Base-by-base conservation (phyloP, 2,113 vertebrate species). In the Seriola quinqueradiata region DNA sequence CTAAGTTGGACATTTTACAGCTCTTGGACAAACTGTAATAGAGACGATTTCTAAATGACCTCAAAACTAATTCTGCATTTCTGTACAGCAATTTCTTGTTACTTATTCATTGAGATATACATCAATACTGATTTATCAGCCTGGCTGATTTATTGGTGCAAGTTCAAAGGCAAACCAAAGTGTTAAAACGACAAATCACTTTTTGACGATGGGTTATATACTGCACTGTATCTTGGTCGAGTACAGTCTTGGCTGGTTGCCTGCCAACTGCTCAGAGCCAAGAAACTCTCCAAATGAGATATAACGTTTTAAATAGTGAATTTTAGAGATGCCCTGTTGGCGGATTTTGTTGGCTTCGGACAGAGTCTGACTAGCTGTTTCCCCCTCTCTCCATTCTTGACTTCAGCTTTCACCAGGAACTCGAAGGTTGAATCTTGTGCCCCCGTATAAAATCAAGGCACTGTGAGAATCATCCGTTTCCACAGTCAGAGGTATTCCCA, bases 401-500 rank as follows among this genome's bases (percentile, higher is more conserved):
- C 40, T 59, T 65, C 4, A 73, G 14, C 55, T 28, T 52, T 46
- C 23, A 13, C 16, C 48, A 77, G 54, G 13, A n/a, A 64, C 48
- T 73, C 5, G 1, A 4, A 36, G 32, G n/a, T 60, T 11, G 61
- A 68, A 42, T 71, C 14, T 59, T 54, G n/a, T 21, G 77, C 13
- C 9, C 7, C 3, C 1, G 4, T 59, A 23, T 74, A n/a, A 48
- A 72, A 67, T 36, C 66, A 65, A 21, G 75, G 57, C 25, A 42
- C 21, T 42, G 50, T 34, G 42, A 50, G 19, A 58, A 60, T 48
- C 44, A 32, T 54, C 50, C 25, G 63, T 67, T 77, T 69, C 68
- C 64, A 82, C 63, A 70, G 28, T 1, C 32, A 79, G 8, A 87
- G 57, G 34, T 42, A 19, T 38, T 57, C 74, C 59, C 34, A 81